Conservation (phyloP, 1,140 invertebrate genomes). For the Tribolium castaneum region DNA sequence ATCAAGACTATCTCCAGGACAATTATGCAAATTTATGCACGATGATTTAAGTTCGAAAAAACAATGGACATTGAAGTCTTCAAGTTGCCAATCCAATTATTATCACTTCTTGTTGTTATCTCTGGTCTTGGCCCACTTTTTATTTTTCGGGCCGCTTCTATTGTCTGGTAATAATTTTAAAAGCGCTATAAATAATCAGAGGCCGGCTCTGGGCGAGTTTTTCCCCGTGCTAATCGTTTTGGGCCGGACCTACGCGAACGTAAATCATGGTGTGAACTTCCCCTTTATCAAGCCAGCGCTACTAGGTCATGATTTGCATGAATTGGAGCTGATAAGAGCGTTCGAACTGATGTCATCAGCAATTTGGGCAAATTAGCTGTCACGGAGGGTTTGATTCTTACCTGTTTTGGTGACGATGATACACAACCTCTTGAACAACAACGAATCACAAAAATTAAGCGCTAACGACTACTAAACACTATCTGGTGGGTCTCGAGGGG, state of each 20-base stretch:
- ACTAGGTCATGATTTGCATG: slow-evolving; percentile 36
- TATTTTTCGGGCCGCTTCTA: background rate
- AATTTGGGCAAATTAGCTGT: background rate
- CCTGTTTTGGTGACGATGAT: slow-evolving; percentile 36
- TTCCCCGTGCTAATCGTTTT: slow-evolving; percentile 5
- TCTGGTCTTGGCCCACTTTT: slow-evolving; percentile 7
- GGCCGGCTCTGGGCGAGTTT: slow-evolving; percentile 6
- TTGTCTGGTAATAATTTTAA: slow-evolving; percentile 11
- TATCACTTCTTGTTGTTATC: slow-evolving; percentile 1
- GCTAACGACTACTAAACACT: slow-evolving; percentile 19
- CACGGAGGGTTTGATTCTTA: slow-evolving; percentile 36
- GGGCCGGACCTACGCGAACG: slow-evolving; percentile 29
- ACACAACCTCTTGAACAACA: slow-evolving; percentile 22
- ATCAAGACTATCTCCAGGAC: background rate
- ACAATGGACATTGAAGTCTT: background rate
- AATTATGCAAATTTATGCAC: background rate
- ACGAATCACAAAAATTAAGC: background rate
- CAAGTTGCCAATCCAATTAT: slow-evolving; percentile 12
- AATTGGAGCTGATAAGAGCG: slow-evolving; percentile 1
- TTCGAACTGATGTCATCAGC: slow-evolving; percentile 6
- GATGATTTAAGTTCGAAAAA: too few species aligned
- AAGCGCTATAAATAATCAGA: slow-evolving; percentile 16
- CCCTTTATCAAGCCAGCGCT: background rate
- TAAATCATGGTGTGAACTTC: slow-evolving; percentile 25
- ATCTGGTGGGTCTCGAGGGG: slow-evolving; percentile 26